These are phyloP conservation scores for Oedothorax gibbosus DNA, from an alignment of 1,140 invertebrate genomes.

Conservation along the genomic window DNA sequence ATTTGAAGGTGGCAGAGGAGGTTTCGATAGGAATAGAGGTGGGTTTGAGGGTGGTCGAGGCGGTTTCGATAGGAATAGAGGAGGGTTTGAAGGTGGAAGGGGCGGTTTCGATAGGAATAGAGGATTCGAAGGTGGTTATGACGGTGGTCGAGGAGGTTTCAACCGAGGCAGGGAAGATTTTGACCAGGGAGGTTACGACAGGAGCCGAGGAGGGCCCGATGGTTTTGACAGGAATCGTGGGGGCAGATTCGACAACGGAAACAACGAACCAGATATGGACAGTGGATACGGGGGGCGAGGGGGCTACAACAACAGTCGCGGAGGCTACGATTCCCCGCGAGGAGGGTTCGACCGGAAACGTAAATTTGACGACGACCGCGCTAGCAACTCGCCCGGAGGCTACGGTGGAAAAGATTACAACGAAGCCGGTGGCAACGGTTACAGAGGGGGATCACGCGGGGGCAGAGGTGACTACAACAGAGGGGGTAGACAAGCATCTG, in stretches of 20 bases:
- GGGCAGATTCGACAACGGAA: neutral
- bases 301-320: constrained; percentile 41
- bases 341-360: constrained; percentile 37
- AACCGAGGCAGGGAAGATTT: neutral
- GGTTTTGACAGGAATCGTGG: constrained; percentile 3
- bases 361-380: constrained; percentile 7
- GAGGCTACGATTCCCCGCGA: constrained; percentile 60
- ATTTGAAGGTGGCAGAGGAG: constrained; percentile 10
- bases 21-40: neutral
- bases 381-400: constrained; percentile 20
- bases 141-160: neutral
- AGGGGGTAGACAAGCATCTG: neutral
- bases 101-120: neutral
- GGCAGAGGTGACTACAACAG: constrained; percentile 8
- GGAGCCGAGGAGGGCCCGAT: neutral
- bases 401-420: constrained; percentile 43
- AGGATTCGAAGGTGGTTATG: neutral
- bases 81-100: neutral
- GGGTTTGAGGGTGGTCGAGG: neutral
- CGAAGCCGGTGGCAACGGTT: constrained; percentile 53
- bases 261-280: constrained; percentile 21
- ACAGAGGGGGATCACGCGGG: constrained; percentile 1
- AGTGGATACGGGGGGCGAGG: constrained; percentile 33
- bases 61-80: constrained; percentile 13
- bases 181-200: neutral